Conservation (phyloP, 1,140 invertebrate genomes). For the Centruroides vittatus region DNA sequence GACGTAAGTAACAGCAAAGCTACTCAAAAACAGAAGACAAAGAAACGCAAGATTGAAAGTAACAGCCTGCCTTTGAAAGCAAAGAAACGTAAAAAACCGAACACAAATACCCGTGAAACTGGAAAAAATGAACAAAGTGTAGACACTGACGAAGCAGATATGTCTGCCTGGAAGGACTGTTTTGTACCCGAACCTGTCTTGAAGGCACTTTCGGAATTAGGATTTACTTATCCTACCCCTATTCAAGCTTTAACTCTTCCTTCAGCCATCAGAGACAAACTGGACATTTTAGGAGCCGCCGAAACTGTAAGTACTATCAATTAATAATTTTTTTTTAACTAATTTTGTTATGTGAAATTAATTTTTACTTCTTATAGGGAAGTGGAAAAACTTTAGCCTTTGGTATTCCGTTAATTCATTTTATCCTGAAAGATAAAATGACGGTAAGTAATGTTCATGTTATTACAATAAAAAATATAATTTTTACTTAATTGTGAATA, state of each 20-base stretch:
- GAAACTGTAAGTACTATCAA: conserved; percentile 49
- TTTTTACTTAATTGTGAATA: too few relatives aligned
- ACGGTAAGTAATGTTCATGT: too few relatives aligned
- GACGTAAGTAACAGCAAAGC: too few relatives aligned
- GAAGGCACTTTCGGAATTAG: conserved; percentile 52
- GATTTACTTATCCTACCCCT: conserved; percentile 64
- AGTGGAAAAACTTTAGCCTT: conserved; percentile 97
- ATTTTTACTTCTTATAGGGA: conserved; percentile 36
- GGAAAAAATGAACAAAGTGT: background rate
- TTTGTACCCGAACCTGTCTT: conserved; percentile 53
- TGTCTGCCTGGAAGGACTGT: conserved; percentile 48
- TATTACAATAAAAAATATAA: too few relatives aligned
- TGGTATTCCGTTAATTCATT: conserved; percentile 77
- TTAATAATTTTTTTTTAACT: background rate
- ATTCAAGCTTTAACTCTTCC: conserved; percentile 64
- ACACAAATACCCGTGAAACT: background rate
- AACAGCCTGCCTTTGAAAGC: background rate
- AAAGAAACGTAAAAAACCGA: background rate
- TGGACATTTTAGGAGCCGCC: conserved; percentile 86
- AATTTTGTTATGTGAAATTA: too few relatives aligned
- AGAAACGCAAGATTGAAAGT: background rate
- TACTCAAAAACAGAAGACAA: background rate
- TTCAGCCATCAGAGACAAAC: conserved; percentile 63
- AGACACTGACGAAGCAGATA: background rate
- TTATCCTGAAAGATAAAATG: conserved; percentile 37